Evolutionary conservation across 2,113 vertebrate species (phyloP).

Genomic region (Ancistrus triradiatus): DNA sequence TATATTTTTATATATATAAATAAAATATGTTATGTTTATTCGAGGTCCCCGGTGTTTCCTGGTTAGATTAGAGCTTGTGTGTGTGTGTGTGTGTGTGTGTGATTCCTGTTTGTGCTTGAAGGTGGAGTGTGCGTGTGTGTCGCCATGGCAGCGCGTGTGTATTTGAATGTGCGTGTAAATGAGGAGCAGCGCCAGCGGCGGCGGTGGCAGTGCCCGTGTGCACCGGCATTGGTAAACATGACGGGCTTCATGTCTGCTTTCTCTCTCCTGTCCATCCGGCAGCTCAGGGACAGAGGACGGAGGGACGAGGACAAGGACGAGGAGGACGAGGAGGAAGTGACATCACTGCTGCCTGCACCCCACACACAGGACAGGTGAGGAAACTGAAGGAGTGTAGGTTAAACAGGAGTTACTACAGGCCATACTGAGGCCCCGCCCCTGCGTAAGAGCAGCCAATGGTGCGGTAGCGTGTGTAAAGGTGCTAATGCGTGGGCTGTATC

Average conservation of each 20-base stretch:
- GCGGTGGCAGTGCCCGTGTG: too few species aligned
- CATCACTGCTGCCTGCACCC: conserved; percentile 2
- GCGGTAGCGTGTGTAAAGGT: too few species aligned
- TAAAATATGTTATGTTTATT: too few species aligned
- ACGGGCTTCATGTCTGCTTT: not conserved
- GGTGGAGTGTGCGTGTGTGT: conserved; percentile 18
- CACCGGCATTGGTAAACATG: not conserved
- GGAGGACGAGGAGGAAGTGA: conserved; percentile 1
- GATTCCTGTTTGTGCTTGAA: too few species aligned
- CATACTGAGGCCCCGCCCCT: too few species aligned
- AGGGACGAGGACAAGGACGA: not conserved
- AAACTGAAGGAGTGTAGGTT: too few species aligned
- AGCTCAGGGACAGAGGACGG: not conserved
- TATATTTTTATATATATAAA: too few species aligned
- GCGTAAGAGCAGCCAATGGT: too few species aligned
- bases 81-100: conserved; percentile 1
- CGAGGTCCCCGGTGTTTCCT: too few species aligned
- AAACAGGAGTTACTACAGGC: too few species aligned
- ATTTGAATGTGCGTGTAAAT: not conserved
- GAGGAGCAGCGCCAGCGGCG: too few species aligned
- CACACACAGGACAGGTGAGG: conserved; percentile 1
- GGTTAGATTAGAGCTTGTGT: too few species aligned
- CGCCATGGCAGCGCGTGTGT: not conserved
- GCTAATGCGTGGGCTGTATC: not conserved
- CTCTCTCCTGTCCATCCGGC: not conserved